phyloP scores from a whole-genome alignment of 2,113 vertebrate species.

The Parus major region DNA sequence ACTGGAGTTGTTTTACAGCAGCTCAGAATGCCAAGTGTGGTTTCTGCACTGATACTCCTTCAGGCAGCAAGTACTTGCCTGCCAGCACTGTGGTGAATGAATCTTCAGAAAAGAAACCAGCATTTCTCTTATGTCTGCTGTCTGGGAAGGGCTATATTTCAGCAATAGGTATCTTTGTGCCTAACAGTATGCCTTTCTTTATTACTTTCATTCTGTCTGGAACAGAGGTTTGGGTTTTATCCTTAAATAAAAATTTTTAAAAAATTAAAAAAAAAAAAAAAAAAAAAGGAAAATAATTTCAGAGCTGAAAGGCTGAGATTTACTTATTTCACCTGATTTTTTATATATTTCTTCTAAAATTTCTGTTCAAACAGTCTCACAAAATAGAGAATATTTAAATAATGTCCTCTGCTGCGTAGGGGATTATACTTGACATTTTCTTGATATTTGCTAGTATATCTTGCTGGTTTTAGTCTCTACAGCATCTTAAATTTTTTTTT shows the following conservation, averaged over 20 bases:
- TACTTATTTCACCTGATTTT: neutral
- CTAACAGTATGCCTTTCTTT: neutral
- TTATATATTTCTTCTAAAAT: neutral
- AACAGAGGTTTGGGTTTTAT: neutral
- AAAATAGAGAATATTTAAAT: neutral
- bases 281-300: neutral
- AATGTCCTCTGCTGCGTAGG: neutral
- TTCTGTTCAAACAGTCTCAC: neutral
- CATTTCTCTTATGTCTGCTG: neutral
- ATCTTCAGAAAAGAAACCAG: neutral
- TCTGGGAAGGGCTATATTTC: neutral
- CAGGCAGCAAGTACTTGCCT: neutral
- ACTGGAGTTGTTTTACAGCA: neutral
- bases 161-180: neutral
- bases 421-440: conserved; percentile 2
- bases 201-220: neutral
- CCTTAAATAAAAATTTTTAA: neutral
- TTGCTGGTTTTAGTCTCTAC: neutral
- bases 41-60: neutral
- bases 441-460: neutral
- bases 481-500: neutral
- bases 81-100: neutral
- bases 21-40: neutral
- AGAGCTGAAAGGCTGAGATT: neutral
- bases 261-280: too few relatives aligned